Conservation (phyloP, 92 coral and sea anemone species). For the Zoanthus sociatus region DNA sequence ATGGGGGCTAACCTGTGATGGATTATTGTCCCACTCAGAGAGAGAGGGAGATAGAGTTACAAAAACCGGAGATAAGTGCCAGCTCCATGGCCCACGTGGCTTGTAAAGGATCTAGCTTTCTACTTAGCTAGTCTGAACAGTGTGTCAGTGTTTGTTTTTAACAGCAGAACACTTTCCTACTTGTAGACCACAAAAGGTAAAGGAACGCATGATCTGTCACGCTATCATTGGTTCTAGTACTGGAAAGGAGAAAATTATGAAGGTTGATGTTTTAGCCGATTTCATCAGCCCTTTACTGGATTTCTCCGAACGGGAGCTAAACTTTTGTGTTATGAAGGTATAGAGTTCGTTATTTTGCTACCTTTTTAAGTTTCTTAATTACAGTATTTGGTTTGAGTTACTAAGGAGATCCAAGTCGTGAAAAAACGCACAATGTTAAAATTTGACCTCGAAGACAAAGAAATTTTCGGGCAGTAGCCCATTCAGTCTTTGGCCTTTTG, state of each 20-base stretch:
- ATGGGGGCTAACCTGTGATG: too few relatives aligned
- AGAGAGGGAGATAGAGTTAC: too few relatives aligned
- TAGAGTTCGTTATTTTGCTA: not conserved
- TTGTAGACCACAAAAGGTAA: constrained; percentile 84
- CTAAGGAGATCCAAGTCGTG: not conserved
- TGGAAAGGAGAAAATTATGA: constrained; percentile 98
- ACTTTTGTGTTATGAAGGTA: constrained; percentile 97
- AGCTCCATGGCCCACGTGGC: too few relatives aligned
- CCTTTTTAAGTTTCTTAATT: not conserved
- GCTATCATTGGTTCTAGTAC: constrained; percentile 97
- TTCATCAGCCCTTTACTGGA: constrained; percentile 93
- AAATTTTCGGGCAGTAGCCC: too few relatives aligned
- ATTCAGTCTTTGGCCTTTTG: too few relatives aligned
- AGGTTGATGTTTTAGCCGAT: constrained; percentile 91
- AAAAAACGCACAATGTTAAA: too few relatives aligned
- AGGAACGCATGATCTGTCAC: constrained; percentile 99
- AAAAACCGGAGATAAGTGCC: too few relatives aligned
- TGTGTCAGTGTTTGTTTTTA: not conserved
- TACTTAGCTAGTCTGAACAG: too few relatives aligned
- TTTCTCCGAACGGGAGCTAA: constrained; percentile 88
- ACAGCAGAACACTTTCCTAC: not conserved
- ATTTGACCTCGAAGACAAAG: too few relatives aligned
- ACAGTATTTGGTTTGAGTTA: not conserved
- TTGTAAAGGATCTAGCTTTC: too few relatives aligned
- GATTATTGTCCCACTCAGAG: too few relatives aligned